Conservation (phyloP, 2,113 vertebrate genomes). For the Chlorodrepanis virens region DNA sequence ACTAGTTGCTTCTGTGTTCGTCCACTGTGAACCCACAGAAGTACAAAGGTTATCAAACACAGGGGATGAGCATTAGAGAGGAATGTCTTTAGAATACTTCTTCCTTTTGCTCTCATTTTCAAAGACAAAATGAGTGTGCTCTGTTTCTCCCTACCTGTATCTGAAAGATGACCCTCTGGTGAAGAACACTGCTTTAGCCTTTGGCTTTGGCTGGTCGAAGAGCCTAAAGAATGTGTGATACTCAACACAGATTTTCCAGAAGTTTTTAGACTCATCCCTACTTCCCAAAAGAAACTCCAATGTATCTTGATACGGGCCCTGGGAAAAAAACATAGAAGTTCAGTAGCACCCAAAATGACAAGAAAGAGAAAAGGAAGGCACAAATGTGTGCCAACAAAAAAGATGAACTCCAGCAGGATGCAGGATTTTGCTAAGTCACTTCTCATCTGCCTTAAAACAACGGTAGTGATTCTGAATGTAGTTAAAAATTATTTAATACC, state of each 20-base stretch:
- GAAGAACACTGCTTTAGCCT: conserved; percentile 88
- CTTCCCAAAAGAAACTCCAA: conserved; percentile 92
- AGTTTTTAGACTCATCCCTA: conserved; percentile 93
- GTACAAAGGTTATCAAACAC: background rate
- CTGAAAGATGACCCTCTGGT: conserved; percentile 94
- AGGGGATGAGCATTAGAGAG: background rate
- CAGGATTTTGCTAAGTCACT: background rate
- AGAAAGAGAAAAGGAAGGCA: background rate
- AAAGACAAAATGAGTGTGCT: background rate
- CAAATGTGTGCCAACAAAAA: background rate
- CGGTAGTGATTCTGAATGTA: background rate
- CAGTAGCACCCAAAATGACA: background rate
- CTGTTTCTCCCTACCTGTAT: conserved; percentile 84
- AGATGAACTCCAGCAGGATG: background rate
- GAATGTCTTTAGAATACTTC: background rate
- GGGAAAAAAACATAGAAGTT: background rate
- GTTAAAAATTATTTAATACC: background rate
- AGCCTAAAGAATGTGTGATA: conserved; percentile 95
- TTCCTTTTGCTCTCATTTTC: background rate
- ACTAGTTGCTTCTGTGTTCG: conserved; percentile 95
- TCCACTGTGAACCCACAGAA: conserved; percentile 78
- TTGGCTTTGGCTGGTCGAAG: conserved; percentile 90
- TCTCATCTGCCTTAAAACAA: background rate
- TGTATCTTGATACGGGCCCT: conserved; percentile 93
- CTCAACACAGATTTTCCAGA: conserved; percentile 99